Evolutionary conservation across 2,797 vertebrate genomes (phyloP), one percentile per base, ranked within the genome.

Genomic region (Darevskia nairensis): DNA sequence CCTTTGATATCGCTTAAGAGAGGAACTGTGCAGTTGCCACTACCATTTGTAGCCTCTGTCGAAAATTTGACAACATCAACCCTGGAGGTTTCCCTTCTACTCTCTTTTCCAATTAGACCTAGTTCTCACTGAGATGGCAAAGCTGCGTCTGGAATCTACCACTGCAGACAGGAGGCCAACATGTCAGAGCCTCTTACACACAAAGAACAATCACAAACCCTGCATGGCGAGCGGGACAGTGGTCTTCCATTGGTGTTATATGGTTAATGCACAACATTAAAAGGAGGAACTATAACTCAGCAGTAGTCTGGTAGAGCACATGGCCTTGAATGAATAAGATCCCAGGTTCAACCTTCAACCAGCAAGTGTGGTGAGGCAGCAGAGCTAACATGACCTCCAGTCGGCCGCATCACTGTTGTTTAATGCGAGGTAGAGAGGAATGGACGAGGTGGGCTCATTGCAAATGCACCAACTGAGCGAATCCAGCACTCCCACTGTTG

Each of bases 81-180:
- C 44, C 55, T 39, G n/a, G 80, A 79, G 80, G 41, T 72, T 84
- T 78, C 23, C 66, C 39, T 3, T 84, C 68, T 21, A 23, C 79
- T 84, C 82, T 46, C 41, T 64, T 61, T 64, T 50, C 72, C 87
- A 89, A 74, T 89, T 85, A 80, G 82, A 27, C 59, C 46, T 35
- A 21, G 41, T 74, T 85, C 82, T 88, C 76, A 74, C 76, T 32
- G n/a, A 46, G 66, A 39, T 66, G 71, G 71, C 55, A 82, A 82
- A 81, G 59, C 77, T 21, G 13, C 27, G 23, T 35, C 35, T 84
- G 50, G 39, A 59, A 84, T 32, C 21, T 9, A 17, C 75, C 8
- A 44, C 7, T 61, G 44, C 32, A 83, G 35, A 68, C 17, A 29
- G 17, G 29, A 74, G 44, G 3, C 55, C 29, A 29, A 72, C 17